Percentiles rank a stretch among this genome's conserved stretches.
These are phyloP conservation scores for Ectemnius lituratus DNA, from an alignment of 2,888 invertebrate species.

Conservation along the genomic window DNA sequence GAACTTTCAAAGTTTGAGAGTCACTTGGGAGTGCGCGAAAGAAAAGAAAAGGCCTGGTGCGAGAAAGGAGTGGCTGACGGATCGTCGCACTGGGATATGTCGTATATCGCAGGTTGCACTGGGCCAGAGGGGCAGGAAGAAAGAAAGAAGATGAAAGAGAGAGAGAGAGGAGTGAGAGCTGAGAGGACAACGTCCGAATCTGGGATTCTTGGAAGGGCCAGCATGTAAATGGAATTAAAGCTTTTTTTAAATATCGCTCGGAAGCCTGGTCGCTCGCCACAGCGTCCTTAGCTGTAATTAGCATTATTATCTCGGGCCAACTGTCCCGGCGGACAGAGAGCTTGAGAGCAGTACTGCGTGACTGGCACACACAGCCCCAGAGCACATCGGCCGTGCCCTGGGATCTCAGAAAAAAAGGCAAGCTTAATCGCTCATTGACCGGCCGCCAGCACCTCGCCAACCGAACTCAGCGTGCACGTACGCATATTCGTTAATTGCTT, in stretches of 20 bases:
- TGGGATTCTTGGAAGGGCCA: slow-evolving; percentile 63
- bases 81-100: neutral
- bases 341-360: slow-evolving; percentile 48
- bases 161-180: no score
- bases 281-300: slow-evolving; percentile 62
- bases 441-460: slow-evolving; percentile 26
- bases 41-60: neutral
- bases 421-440: slow-evolving; percentile 53
- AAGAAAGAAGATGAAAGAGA: slow-evolving; percentile 16
- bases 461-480: slow-evolving; percentile 39
- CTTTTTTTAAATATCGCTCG: slow-evolving; percentile 66
- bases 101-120: neutral
- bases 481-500: slow-evolving; percentile 37
- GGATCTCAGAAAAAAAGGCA: slow-evolving; percentile 52
- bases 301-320: slow-evolving; percentile 65
- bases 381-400: slow-evolving; percentile 32
- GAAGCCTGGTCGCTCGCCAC: slow-evolving; percentile 38
- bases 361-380: slow-evolving; percentile 35
- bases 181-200: slow-evolving; percentile 45
- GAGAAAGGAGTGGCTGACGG: neutral
- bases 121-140: neutral
- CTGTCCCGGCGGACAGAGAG: slow-evolving; percentile 55
- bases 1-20: slow-evolving; percentile 22
- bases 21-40: neutral
- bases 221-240: slow-evolving; percentile 69